Base-by-base conservation (phyloP, 1,140 invertebrate species). In the Pogonognathellus flavescens region DNA sequence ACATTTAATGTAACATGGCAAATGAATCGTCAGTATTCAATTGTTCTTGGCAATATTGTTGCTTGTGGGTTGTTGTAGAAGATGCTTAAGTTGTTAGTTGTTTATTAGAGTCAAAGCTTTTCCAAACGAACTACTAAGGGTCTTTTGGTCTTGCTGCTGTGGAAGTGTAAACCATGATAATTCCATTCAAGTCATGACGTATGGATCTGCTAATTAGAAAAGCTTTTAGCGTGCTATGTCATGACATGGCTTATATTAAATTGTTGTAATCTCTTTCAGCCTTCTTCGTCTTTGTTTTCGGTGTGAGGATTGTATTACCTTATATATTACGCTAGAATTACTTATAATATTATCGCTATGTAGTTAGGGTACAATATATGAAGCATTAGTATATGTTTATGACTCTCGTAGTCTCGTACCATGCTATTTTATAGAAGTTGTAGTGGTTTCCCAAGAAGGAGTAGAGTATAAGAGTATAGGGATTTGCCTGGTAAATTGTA, bases 161-260 rank as follows among this genome's bases (percentile, higher is more conserved):
- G 41, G n/a, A 72, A 66, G 60, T 72, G 66, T 49, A 72, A 72
- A 31, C 16, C 16, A 50, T 18, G 70, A 31, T 49, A 76, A 49
- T 76, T 76, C 70, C 70, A 41, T 25, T 76, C 25, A 50, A 76
- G 31, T 76, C 70, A 76, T 76, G 41, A 76, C 70, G 70, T 76
- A 41, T 76, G 70, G 49, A 76, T 76, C 70, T n/a, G 41, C 70
- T 76, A 76, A 76, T 76, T 76, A 76, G 70, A 76, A 76, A 76
- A 76, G 70, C 70, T 76, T 76, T 76, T 76, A 76, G 41, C 70
- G 70, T 76, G 41, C 3, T 49, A 76, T 76, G 70, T 16, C 41
- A 76, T 66, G 22, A 31, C 62, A 66, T 31, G 22, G 22, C 62
- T 66, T 31, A 66, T 66, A 66, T 76, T 50, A 76, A 76, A 76